Conservation (phyloP, 2,888 invertebrate genomes). For the Salticus scenicus region DNA sequence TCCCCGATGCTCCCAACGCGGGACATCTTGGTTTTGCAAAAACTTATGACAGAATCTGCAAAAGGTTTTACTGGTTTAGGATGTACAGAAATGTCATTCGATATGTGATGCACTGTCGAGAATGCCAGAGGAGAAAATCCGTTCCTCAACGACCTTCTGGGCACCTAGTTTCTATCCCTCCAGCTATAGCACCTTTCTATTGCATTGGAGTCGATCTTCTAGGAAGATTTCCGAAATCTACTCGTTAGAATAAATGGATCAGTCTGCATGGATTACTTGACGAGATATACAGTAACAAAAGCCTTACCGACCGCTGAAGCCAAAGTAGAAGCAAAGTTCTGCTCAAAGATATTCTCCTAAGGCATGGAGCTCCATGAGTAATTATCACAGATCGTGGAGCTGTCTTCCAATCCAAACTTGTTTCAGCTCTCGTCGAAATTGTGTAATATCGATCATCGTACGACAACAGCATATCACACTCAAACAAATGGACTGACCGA, state of each 20-base stretch:
- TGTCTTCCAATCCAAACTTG: slow-evolving; percentile 5
- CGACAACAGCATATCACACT: neutral
- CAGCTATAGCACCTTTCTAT: slow-evolving; percentile 1
- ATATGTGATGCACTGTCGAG: slow-evolving; percentile 35
- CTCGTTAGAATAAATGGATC: slow-evolving; percentile 63
- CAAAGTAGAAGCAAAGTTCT: slow-evolving; percentile 62
- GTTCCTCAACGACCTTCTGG: slow-evolving; percentile 21
- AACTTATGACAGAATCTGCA: slow-evolving; percentile 24
- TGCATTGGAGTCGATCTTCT: slow-evolving; percentile 56
- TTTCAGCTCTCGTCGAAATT: neutral
- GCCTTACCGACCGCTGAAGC: no score
- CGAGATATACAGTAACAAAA: neutral
- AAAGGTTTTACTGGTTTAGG: slow-evolving; percentile 26
- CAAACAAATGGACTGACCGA: slow-evolving; percentile 6
- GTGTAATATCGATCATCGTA: neutral
- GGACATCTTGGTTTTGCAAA: slow-evolving; percentile 46
- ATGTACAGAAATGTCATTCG: slow-evolving; percentile 19
- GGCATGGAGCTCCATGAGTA: neutral
- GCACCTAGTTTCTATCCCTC: slow-evolving; percentile 31
- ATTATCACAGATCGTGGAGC: slow-evolving; percentile 7
- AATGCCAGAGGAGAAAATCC: slow-evolving; percentile 45
- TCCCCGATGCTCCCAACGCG: slow-evolving; percentile 66
- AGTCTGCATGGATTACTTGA: slow-evolving; percentile 47
- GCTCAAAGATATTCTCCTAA: slow-evolving; percentile 68
- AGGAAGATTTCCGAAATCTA: slow-evolving; percentile 64